Base-by-base conservation (phyloP, 2,113 vertebrate species). In the Lagopus muta region DNA sequence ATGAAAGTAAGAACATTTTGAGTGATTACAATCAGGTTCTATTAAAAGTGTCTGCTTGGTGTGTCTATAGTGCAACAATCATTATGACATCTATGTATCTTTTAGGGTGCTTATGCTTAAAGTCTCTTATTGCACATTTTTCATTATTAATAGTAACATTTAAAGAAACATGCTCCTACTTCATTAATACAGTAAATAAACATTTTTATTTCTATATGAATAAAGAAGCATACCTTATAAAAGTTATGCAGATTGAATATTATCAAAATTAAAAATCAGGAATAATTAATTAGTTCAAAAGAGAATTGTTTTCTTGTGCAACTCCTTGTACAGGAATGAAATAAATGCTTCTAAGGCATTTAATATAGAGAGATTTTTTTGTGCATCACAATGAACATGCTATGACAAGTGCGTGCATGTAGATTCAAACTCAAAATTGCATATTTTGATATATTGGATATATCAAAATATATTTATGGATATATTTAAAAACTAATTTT, bases 401-500 rank as follows among this genome's bases (percentile, higher is more conserved):
- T 95, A 13, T 88, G 60, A 84, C 16, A 57, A 75, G 36, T 90
- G 82, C 6, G 42, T 77, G 18, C 5, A 19, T 79, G 62, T 43
- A 55, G 73, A 36, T 64, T 88, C 54, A 90, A 94, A 50, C 38
- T 90, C 14, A 82, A 82, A 94, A 84, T 91, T 92, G 48, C 64
- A 95, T n/a, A n/a, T n/a, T n/a, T n/a, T n/a, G n/a, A n/a, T n/a
- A n/a, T n/a, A n/a, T n/a, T n/a, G n/a, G n/a, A n/a, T n/a, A n/a
- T n/a, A n/a, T n/a, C n/a, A n/a, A n/a, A n/a, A n/a, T n/a, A n/a
- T n/a, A n/a, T n/a, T n/a, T n/a, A n/a, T 85, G 47, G 78, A 54
- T 86, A 25, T 93, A 71, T 79, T 91, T 94, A 88, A 95, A 55
- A 96, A 87, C 27, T 81, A 82, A 58, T 74, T 94, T 92, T 61